phyloP scores from a whole-genome alignment of 92 coral and sea anemone species.

The Zoanthus gigantus region DNA sequence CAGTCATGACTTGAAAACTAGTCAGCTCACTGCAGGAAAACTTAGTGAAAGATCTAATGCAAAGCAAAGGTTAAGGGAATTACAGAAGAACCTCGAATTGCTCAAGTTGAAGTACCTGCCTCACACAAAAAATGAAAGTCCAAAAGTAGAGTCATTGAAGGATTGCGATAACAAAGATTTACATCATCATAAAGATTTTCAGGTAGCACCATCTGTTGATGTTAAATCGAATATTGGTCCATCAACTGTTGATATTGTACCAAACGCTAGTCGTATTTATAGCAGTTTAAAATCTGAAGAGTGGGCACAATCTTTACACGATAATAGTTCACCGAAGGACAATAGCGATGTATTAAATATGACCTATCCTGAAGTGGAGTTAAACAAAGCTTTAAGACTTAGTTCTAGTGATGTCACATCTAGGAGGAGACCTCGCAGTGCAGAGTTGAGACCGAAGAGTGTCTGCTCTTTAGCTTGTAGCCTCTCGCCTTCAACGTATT shows the following conservation, averaged over 20 bases:
- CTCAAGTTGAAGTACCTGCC: slow-evolving; percentile 5
- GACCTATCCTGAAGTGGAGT: background rate
- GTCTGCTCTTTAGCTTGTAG: background rate
- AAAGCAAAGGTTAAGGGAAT: slow-evolving; percentile 13
- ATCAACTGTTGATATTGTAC: background rate
- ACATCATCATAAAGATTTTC: background rate
- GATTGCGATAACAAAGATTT: background rate
- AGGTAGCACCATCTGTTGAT: background rate
- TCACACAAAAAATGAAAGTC: slow-evolving; percentile 1
- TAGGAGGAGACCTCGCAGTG: background rate
- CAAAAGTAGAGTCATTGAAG: background rate
- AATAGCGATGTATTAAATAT: background rate
- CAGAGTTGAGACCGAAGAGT: slow-evolving; percentile 18
- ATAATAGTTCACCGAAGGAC: background rate
- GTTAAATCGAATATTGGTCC: too few species aligned
- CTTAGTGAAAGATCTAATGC: background rate
- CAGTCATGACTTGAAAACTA: slow-evolving; percentile 11
- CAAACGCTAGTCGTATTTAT: background rate
- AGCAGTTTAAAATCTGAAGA: background rate
- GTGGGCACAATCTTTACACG: background rate
- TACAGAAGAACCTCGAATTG: slow-evolving; percentile 21
- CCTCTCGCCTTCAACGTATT: background rate
- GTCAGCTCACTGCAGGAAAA: background rate
- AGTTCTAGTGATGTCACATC: slow-evolving; percentile 13
- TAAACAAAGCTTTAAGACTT: background rate